phyloP scores from a whole-genome alignment of 2,888 invertebrate species.

The Druceiella hillmani region DNA sequence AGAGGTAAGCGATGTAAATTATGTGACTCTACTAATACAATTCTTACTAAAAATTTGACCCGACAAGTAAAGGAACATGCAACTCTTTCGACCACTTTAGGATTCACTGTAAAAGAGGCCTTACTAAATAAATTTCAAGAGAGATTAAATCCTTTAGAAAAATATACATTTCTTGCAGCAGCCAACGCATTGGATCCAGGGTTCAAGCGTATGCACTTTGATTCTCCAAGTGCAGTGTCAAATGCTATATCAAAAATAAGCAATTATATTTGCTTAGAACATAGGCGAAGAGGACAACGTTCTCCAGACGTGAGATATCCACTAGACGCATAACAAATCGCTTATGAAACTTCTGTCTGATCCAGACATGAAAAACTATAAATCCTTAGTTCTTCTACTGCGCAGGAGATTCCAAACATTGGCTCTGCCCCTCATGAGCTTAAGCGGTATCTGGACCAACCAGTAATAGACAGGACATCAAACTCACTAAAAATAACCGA shows the following conservation, averaged over 20 bases:
- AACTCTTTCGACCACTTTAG: conserved; percentile 20
- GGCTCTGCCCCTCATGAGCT: conserved; percentile 22
- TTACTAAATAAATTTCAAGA: conserved; percentile 16
- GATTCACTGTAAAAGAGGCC: conserved; percentile 17
- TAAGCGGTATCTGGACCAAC: conserved; percentile 27
- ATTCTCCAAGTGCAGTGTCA: conserved; percentile 24
- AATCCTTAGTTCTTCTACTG: no score
- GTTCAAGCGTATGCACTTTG: conserved; percentile 21
- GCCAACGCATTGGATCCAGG: conserved; percentile 11
- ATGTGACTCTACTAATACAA: conserved; percentile 22
- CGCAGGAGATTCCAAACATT: no score
- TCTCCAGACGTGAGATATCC: conserved; percentile 15
- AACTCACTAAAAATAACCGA: conserved; percentile 19
- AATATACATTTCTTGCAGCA: conserved; percentile 17
- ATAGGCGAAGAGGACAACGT: conserved; percentile 20
- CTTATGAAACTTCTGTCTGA: no score
- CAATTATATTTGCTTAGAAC: conserved; percentile 19
- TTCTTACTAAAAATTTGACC: conserved; percentile 20
- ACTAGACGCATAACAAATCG: conserved; percentile 13
- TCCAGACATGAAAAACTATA: no score
- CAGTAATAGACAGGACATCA: conserved; percentile 15
- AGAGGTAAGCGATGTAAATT: conserved; percentile 20
- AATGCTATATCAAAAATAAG: conserved; percentile 20
- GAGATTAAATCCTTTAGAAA: conserved; percentile 18
- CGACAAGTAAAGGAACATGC: conserved; percentile 20